Evolutionary conservation across 1,140 invertebrate species (phyloP).

Genomic region (Drosophila sturtevanti): DNA sequence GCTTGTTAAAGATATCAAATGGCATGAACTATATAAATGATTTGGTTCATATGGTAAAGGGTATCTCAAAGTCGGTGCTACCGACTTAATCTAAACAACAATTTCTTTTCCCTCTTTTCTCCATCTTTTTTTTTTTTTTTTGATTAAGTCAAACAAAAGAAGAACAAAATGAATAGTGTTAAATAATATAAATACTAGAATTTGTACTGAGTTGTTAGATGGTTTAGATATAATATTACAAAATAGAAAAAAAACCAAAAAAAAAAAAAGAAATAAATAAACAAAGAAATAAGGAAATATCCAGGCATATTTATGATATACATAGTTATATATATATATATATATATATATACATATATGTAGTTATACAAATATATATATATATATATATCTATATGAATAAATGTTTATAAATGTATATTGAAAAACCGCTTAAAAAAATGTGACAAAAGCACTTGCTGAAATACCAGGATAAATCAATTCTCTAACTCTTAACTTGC

Average conservation of each 20-base stretch:
- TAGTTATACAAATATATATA: constrained; percentile 67
- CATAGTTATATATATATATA: constrained; percentile 56
- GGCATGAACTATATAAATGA: too few species aligned
- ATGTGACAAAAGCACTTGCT: constrained; percentile 76
- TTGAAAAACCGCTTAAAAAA: constrained; percentile 60
- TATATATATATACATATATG: constrained; percentile 19
- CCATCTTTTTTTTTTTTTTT: constrained; percentile 14
- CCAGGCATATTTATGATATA: constrained; percentile 62
- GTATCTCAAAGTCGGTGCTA: background rate
- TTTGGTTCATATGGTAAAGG: background rate
- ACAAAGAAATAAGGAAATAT: constrained; percentile 19
- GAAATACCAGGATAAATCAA: constrained; percentile 59
- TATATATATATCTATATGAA: constrained; percentile 21
- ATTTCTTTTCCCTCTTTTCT: background rate
- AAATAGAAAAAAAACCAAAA: background rate
- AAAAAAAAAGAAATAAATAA: constrained; percentile 12
- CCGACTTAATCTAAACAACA: background rate
- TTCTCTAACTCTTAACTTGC: constrained; percentile 74
- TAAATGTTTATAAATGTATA: constrained; percentile 68
- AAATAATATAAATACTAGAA: constrained; percentile 17
- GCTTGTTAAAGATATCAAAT: too few species aligned
- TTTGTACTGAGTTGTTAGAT: constrained; percentile 62
- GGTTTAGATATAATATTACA: constrained; percentile 31
- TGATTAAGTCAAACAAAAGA: constrained; percentile 2
- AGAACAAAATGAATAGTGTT: constrained; percentile 2